Conservation (phyloP, 1,140 invertebrate genomes). For the Hylyphantes graminicola region DNA sequence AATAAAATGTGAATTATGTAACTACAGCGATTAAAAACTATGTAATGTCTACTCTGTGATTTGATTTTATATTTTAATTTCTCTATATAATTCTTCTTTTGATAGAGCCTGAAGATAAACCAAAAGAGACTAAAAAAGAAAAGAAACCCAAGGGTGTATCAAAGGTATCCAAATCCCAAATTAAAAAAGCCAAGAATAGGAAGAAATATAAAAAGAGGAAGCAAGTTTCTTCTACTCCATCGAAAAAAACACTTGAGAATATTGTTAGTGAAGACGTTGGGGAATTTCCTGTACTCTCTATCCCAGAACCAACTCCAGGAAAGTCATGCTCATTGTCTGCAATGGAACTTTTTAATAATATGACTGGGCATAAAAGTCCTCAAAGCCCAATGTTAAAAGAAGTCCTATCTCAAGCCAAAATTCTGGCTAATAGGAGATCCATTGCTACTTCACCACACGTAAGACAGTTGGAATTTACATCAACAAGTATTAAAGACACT, state of each 20-base stretch:
- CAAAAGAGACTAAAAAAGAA: not conserved
- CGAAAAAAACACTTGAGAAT: not conserved
- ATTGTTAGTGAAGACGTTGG: not conserved
- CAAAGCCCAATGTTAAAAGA: conserved; percentile 39
- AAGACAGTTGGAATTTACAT: conserved; percentile 27
- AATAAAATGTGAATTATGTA: no score
- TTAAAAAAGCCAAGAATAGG: no score
- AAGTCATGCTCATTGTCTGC: conserved; percentile 21
- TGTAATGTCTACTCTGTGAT: no score
- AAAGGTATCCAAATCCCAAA: no score
- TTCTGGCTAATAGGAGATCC: conserved; percentile 1
- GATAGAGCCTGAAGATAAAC: not conserved
- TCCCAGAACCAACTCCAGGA: conserved; percentile 31
- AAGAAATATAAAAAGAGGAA: not conserved
- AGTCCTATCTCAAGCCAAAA: conserved; percentile 23
- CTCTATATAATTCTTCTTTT: no score
- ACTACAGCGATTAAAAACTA: no score
- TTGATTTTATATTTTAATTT: no score
- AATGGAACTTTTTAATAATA: conserved; percentile 13
- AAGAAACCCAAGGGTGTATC: not conserved
- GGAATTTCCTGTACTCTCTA: conserved; percentile 23
- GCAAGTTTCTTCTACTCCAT: not conserved
- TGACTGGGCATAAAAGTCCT: not conserved
- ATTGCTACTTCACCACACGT: conserved; percentile 14
- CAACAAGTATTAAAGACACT: not conserved